These are phyloP conservation scores for Panzeria rudis DNA, from an alignment of 2,888 invertebrate genomes.

Conservation along the genomic window DNA sequence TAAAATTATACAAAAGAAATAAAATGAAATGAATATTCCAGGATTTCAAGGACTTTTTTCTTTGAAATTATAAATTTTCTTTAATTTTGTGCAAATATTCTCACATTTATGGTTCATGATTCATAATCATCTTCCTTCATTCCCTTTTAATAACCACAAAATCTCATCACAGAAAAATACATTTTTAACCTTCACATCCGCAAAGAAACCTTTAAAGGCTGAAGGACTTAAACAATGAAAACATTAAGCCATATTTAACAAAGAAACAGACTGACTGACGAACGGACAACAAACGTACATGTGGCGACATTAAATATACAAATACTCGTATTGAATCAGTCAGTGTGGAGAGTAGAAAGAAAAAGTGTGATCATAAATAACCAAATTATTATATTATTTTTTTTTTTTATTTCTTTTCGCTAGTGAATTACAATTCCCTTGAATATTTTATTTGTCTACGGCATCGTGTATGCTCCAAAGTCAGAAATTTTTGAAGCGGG, in stretches of 20 bases:
- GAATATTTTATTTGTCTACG: conserved; percentile 53
- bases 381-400: conserved; percentile 41
- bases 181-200: conserved; percentile 55
- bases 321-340: conserved; percentile 44
- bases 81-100: conserved; percentile 44
- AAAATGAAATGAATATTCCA: neutral
- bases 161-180: conserved; percentile 34
- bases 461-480: conserved; percentile 19
- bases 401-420: conserved; percentile 19
- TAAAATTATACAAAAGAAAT: conserved; percentile 11
- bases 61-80: conserved; percentile 13
- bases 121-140: conserved; percentile 22
- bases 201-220: conserved; percentile 34
- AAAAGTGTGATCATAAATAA: conserved; percentile 64
- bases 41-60: conserved; percentile 45
- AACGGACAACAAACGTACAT: neutral
- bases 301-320: conserved; percentile 41
- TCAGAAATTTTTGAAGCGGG: neutral
- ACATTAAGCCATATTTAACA: conserved; percentile 41
- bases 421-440: conserved; percentile 53
- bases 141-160: conserved; percentile 58
- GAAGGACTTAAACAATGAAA: conserved; percentile 57
- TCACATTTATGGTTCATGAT: conserved; percentile 47
- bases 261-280: neutral
- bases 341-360: conserved; percentile 17